A percentile compares a stretch with the other conserved stretches of the same genome.
Evolutionary conservation across 2,888 invertebrate species (phyloP).

Genomic region (Epinotia nisella): DNA sequence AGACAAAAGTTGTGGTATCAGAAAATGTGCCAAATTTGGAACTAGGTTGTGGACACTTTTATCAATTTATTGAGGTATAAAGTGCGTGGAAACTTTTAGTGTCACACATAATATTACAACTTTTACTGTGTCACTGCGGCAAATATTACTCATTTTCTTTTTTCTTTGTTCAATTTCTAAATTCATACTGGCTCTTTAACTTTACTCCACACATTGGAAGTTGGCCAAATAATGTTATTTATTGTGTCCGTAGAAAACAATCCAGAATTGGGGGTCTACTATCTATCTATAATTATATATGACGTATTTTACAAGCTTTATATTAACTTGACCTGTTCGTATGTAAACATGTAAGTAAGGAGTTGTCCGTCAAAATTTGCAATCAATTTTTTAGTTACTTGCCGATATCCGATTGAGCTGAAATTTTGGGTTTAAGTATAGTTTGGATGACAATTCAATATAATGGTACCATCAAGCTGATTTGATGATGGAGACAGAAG

Average conservation of each 20-base stretch:
- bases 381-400: no score
- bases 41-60: not conserved
- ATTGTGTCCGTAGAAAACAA: constrained; percentile 5
- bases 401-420: no score
- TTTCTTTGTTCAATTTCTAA: not conserved
- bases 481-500: no score
- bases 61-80: not conserved
- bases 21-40: not conserved
- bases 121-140: not conserved
- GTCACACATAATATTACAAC: not conserved
- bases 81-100: not conserved
- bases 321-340: no score
- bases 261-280: no score
- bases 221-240: constrained; percentile 29
- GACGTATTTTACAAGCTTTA: no score
- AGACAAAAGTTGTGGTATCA: not conserved
- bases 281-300: no score
- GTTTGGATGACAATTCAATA: no score
- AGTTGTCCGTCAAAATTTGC: no score
- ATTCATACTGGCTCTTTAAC: constrained; percentile 2
- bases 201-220: constrained; percentile 3
- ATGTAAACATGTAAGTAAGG: no score
- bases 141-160: not conserved
- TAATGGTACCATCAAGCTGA: no score
- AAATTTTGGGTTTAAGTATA: no score